Percentiles rank a stretch among this genome's conserved stretches.
Evolutionary conservation across 1,140 invertebrate species (phyloP).

Genomic region (Megalonaias nervosa): DNA sequence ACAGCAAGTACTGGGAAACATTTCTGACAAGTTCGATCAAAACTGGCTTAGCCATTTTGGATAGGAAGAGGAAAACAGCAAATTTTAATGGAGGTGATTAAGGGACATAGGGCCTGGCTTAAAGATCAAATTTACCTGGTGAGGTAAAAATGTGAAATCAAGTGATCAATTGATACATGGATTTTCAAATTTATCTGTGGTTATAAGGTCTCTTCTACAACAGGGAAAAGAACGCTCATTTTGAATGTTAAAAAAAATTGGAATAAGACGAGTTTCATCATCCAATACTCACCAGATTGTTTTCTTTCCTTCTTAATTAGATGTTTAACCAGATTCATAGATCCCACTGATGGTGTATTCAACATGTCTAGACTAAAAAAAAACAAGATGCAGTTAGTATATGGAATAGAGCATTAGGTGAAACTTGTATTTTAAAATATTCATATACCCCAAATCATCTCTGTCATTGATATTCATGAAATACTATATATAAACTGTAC

Average conservation of each 20-base stretch:
- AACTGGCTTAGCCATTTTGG: too few relatives aligned
- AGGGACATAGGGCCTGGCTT: background rate
- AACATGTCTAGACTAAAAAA: constrained; percentile 59
- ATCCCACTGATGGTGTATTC: constrained; percentile 55
- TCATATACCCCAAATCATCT: background rate
- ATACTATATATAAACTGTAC: background rate
- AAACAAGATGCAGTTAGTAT: background rate
- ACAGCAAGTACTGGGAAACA: too few relatives aligned
- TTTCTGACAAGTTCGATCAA: too few relatives aligned
- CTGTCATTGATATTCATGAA: background rate
- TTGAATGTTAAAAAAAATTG: background rate
- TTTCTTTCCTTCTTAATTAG: constrained; percentile 61
- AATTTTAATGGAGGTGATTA: too few relatives aligned
- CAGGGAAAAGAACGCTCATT: background rate
- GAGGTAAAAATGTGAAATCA: background rate
- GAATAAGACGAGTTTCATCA: too few relatives aligned
- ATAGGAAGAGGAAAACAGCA: too few relatives aligned
- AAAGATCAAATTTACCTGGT: background rate
- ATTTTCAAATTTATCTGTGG: background rate
- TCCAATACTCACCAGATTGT: constrained; percentile 2
- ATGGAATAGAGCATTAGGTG: too few relatives aligned
- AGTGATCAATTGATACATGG: background rate
- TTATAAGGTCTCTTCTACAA: background rate
- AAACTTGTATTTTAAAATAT: background rate
- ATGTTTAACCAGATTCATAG: constrained; percentile 70